phyloP scores from a whole-genome alignment of 2,888 invertebrate genomes.

The Ceriagrion tenellum region DNA sequence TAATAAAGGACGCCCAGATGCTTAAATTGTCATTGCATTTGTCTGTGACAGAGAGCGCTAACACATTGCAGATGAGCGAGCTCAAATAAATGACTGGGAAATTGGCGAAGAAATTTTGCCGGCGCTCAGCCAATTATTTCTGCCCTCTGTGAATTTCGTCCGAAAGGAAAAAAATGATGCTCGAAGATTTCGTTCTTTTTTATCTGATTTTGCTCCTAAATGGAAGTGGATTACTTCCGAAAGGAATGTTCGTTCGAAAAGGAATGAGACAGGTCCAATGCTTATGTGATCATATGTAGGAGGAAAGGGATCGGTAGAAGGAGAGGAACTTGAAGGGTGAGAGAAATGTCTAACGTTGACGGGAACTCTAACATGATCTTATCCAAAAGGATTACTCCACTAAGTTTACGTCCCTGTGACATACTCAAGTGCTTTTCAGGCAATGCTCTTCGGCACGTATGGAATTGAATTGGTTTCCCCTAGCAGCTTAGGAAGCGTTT shows the following conservation, averaged over 20 bases:
- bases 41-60: not conserved
- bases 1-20: not conserved
- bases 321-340: not conserved
- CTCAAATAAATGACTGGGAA: not conserved
- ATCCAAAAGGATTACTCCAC: not conserved
- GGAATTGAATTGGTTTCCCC: not conserved
- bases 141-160: not conserved
- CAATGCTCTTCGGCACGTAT: not conserved
- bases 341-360: not conserved
- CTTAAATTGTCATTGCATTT: conserved; percentile 16
- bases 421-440: not conserved
- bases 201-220: not conserved
- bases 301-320: not conserved
- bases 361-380: not conserved
- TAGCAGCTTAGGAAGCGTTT: not conserved
- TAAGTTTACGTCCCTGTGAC: not conserved
- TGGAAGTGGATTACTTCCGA: not conserved
- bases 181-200: not conserved
- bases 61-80: not conserved
- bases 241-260: not conserved
- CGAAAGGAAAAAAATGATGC: not conserved
- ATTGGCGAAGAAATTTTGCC: not conserved
- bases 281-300: not conserved
- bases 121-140: conserved; percentile 8
- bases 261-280: not conserved